Conservation (phyloP, 1,140 invertebrate genomes). For the Euwallacea fornicatus region DNA sequence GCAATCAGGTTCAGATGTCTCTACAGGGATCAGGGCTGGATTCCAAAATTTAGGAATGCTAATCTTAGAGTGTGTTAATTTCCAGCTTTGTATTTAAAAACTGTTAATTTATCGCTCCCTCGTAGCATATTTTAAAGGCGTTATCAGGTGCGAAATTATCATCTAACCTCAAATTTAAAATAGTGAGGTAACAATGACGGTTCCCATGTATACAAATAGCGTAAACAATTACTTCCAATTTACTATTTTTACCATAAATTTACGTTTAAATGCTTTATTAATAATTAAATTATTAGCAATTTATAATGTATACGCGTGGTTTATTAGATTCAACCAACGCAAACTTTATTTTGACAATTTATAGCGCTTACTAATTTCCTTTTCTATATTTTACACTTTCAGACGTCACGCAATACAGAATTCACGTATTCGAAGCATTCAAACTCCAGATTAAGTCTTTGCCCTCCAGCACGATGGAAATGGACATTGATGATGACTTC, state of each 20-base stretch:
- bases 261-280: background rate
- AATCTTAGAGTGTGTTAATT: background rate
- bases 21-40: no score
- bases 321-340: background rate
- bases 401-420: no score
- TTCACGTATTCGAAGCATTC: background rate
- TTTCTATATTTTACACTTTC: background rate
- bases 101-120: background rate
- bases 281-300: background rate
- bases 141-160: background rate
- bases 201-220: no score
- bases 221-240: background rate
- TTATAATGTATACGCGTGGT: background rate
- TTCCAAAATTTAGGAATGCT: no score
- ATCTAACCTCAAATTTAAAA: background rate
- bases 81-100: background rate
- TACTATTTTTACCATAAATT: background rate
- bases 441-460: background rate
- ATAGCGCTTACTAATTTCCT: no score
- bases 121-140: no score
- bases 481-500: background rate
- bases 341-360: no score
- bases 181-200: background rate
- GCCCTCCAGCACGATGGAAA: background rate
- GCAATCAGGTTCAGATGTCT: no score